Evolutionary conservation across 1,140 invertebrate species (phyloP).

Genomic region (Bombus difficillimus): DNA sequence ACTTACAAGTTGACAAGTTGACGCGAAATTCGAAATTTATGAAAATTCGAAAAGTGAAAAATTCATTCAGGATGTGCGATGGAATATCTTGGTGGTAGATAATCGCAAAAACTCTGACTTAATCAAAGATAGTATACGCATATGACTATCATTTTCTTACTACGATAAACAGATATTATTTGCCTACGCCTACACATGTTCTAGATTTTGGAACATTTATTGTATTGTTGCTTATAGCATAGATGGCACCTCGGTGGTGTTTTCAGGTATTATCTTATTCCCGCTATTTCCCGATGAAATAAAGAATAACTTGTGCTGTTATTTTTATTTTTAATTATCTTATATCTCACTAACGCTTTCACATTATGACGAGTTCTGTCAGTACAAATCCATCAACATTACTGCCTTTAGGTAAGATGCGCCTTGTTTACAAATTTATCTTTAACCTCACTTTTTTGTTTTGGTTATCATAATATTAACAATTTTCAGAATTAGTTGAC

Average conservation of each 20-base stretch:
- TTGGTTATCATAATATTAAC: fast-evolving
- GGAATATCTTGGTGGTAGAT: no score
- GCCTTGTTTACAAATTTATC: neutral
- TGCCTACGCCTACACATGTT: no score
- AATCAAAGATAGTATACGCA: no score
- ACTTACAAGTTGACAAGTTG: no score
- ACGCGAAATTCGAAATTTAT: no score
- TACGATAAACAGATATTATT: no score
- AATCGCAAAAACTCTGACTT: no score
- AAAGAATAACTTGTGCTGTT: neutral
- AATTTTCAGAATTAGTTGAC: conserved; percentile 95
- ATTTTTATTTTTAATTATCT: conserved; percentile 30
- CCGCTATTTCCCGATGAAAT: conserved; percentile 18
- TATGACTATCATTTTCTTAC: no score
- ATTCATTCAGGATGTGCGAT: no score
- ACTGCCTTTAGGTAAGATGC: conserved; percentile 85
- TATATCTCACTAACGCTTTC: neutral
- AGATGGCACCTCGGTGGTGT: neutral
- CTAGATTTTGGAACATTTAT: neutral
- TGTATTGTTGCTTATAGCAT: neutral
- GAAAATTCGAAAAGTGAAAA: no score
- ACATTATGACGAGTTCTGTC: conserved; percentile 78
- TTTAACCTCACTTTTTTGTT: conserved; percentile 20
- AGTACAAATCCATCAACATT: conserved; percentile 88
- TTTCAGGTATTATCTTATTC: neutral